Conservation (phyloP, 1,140 invertebrate species). For the Drosophila ercepeae region DNA sequence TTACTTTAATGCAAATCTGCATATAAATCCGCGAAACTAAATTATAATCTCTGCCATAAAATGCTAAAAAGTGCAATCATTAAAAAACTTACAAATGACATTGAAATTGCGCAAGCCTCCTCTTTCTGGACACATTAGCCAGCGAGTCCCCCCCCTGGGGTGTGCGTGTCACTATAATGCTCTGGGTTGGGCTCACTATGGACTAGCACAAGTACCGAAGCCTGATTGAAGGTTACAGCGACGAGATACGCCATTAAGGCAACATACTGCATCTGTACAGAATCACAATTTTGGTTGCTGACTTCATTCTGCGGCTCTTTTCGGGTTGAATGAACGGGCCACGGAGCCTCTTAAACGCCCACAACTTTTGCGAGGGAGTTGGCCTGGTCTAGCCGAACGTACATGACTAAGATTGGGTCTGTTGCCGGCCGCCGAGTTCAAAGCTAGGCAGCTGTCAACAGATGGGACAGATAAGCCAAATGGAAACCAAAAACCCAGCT, state of each 20-base stretch:
- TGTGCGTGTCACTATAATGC: slow-evolving; percentile 30
- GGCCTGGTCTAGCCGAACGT: slow-evolving; percentile 23
- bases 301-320: slow-evolving; percentile 17
- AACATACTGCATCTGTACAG: slow-evolving; percentile 29
- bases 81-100: slow-evolving; percentile 58
- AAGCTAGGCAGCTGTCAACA: slow-evolving; percentile 68
- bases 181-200: not conserved
- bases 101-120: slow-evolving; percentile 62
- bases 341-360: slow-evolving; percentile 33
- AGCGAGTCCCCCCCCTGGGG: slow-evolving; percentile 8
- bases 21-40: slow-evolving; percentile 19
- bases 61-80: slow-evolving; percentile 56
- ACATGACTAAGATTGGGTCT: slow-evolving; percentile 22
- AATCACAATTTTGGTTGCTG: slow-evolving; percentile 25
- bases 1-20: slow-evolving; percentile 8
- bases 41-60: slow-evolving; percentile 45
- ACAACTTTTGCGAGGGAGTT: slow-evolving; percentile 39
- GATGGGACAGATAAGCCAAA: slow-evolving; percentile 68
- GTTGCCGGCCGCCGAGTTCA: slow-evolving; percentile 61
- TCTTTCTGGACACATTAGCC: slow-evolving; percentile 58
- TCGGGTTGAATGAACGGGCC: slow-evolving; percentile 48
- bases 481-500: slow-evolving; percentile 33
- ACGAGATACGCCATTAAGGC: slow-evolving; percentile 13
- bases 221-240: slow-evolving; percentile 27
- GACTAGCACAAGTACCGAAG: slow-evolving; percentile 6